Percentiles rank a stretch among this genome's conserved stretches.
Evolutionary conservation across 2,797 vertebrate genomes (phyloP).

Genomic region (Peromyscus nudipes): DNA sequence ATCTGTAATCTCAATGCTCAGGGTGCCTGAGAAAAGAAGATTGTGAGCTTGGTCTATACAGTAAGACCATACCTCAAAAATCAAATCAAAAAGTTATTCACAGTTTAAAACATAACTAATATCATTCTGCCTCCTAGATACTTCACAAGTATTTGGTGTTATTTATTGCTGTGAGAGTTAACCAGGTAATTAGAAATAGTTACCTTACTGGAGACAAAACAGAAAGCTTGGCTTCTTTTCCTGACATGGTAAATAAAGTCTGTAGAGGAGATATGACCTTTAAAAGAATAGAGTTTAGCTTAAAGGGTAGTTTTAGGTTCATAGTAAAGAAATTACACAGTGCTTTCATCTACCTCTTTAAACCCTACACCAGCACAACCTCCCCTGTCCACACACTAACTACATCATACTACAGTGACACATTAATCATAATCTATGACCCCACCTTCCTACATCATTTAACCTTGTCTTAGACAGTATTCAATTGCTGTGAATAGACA

Average conservation of each 20-base stretch:
- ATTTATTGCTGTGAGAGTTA: background rate
- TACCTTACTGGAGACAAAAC: background rate
- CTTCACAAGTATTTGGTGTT: background rate
- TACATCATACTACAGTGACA: background rate
- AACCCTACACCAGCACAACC: no score
- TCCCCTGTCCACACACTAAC: background rate
- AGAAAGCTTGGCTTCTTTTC: background rate
- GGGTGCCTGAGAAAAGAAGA: background rate
- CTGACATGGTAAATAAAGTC: background rate
- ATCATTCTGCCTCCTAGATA: background rate
- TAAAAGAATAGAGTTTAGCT: background rate
- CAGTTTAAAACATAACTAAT: background rate
- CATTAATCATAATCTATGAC: background rate
- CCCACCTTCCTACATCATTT: no score
- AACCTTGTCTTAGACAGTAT: background rate
- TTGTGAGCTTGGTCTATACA: background rate
- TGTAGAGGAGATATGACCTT: background rate
- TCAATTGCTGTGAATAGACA: background rate
- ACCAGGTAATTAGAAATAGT: background rate
- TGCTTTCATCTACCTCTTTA: background rate
- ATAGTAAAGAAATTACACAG: background rate
- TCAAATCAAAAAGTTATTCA: background rate
- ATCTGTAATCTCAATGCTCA: background rate
- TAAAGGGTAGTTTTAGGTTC: background rate
- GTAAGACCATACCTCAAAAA: background rate